Evolutionary conservation across 2,797 vertebrate genomes (phyloP).

Genomic region (Phrynocephalus forsythii): DNA sequence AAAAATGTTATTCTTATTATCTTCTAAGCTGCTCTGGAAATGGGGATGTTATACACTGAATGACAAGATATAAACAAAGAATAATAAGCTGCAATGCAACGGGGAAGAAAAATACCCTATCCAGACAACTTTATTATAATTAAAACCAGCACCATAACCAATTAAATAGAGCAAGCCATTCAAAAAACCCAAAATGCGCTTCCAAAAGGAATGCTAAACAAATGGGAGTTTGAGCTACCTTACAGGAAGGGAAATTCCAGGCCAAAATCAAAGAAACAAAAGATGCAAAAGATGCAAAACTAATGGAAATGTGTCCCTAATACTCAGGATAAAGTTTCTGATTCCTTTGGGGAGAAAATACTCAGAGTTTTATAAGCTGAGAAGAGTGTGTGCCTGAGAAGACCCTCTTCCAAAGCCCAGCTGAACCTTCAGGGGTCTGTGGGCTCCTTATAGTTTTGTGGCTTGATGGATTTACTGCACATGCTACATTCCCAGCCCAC

Average conservation of each 20-base stretch:
- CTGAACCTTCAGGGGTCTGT: not conserved
- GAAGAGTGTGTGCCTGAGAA: not conserved
- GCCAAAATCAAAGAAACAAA: no score
- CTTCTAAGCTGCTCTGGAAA: not conserved
- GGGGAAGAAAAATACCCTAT: not conserved
- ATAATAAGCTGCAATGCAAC: not conserved
- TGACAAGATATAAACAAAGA: not conserved
- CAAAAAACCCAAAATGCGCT: not conserved
- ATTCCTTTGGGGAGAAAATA: not conserved
- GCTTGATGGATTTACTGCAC: no score
- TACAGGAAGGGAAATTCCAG: not conserved
- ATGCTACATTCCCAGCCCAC: no score
- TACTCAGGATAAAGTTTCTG: not conserved
- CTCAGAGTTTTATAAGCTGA: not conserved
- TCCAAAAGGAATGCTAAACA: not conserved
- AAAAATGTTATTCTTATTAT: not conserved
- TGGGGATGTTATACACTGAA: not conserved
- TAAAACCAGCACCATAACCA: not conserved
- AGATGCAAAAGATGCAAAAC: no score
- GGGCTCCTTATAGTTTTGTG: not conserved
- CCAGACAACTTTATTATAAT: not conserved
- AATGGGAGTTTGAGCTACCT: not conserved
- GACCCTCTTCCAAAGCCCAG: not conserved
- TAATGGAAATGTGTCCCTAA: not conserved
- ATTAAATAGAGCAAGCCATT: not conserved